Evolutionary conservation across 2,113 vertebrate genomes (phyloP), one percentile per base, ranked within the genome.

Genomic region (Hemicordylus capensis): DNA sequence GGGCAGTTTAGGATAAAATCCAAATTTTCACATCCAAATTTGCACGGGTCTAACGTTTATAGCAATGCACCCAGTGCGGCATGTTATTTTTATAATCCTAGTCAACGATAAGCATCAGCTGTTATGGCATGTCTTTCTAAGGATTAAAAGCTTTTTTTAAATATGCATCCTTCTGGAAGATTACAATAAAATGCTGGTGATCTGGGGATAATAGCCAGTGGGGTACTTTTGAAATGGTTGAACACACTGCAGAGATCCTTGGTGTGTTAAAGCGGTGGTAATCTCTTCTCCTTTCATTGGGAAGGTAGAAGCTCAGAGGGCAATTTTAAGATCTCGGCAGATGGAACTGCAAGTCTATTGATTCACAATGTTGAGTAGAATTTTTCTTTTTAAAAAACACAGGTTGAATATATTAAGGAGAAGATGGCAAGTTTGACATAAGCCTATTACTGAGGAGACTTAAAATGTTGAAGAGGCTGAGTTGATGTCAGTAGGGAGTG

Each of bases 41-140:
- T n/a, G n/a, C n/a, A n/a, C n/a, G n/a, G n/a, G n/a, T n/a, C n/a
- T n/a, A n/a, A n/a, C 44, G 37, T 67, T 89, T 6, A 7, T 69
- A 83, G 67, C 69, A 9, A 34, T 83, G 90, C 67, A 22, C 73
- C 31, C 73, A 80, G 79, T 78, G 89, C 34, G 83, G 58, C 77
- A 64, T 17, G n/a, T 48, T 84, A 4, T 91, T 94, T 88, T 88
- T 87, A 67, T 75, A 92, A 64, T 76, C 58, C 20, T 34, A 44
- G 56, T 48, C 88, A 91, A 81, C 75, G 10, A 42, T 58, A 87
- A 90, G 39, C 56, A 88, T 90, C 69, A 61, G 75, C 85, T 86
- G 56, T 84, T 90, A 82, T 51, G 79, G 81, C 86, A 72, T 83
- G 61, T 91, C 83, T 70, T 73, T 92, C 56, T 31, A 67, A 84